A percentile compares a stretch with the other conserved stretches of the same genome.
phyloP scores from a whole-genome alignment of 1,140 invertebrate species.

The Acromyrmex charruanus region DNA sequence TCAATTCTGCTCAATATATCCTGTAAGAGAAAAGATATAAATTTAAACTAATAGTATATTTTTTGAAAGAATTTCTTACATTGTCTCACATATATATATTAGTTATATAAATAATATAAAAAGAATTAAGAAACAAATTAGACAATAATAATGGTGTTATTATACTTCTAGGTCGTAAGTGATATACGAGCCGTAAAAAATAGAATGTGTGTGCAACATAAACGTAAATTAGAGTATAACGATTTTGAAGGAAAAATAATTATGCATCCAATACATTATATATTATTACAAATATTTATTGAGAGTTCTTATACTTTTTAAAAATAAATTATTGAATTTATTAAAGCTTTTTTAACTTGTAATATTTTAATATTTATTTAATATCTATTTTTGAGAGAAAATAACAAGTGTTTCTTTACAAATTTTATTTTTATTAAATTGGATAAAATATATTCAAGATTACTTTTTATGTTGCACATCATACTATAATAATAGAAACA shows the following conservation, averaged over 20 bases:
- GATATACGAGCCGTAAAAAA: neutral
- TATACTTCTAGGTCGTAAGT: neutral
- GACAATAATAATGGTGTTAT: constrained; percentile 16
- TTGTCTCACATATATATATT: neutral
- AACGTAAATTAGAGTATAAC: neutral
- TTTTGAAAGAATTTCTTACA: neutral
- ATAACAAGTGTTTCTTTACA: neutral
- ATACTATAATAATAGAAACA: neutral
- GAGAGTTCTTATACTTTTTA: neutral
- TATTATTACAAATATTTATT: neutral
- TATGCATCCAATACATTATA: neutral
- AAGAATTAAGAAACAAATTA: constrained; percentile 7
- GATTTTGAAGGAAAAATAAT: neutral
- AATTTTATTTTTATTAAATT: constrained; percentile 25
- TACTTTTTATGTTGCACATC: constrained; percentile 15
- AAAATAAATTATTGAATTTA: neutral
- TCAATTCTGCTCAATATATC: neutral
- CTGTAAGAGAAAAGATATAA: constrained; percentile 31
- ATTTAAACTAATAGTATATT: constrained; percentile 14
- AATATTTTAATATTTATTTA: neutral
- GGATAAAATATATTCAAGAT: constrained; percentile 6
- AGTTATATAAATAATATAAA: neutral
- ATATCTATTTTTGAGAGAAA: neutral
- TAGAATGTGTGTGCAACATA: neutral
- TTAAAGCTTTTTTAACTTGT: neutral